Conservation (phyloP, 2,797 vertebrate species). For the Smutsia gigantea region DNA sequence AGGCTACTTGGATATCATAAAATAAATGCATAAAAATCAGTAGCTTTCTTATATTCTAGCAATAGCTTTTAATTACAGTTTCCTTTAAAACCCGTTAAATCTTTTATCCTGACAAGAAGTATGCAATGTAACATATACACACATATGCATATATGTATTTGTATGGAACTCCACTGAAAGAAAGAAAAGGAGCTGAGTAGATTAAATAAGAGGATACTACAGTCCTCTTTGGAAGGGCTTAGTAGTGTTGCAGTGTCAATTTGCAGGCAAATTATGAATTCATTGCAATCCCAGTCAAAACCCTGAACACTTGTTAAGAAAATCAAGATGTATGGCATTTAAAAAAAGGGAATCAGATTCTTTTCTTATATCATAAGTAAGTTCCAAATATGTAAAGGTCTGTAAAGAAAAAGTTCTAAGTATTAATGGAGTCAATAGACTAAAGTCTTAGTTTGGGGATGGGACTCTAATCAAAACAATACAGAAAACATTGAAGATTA, state of each 20-base stretch:
- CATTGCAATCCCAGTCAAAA: not conserved
- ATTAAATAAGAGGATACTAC: not conserved
- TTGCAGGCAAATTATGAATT: not conserved
- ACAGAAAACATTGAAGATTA: not conserved
- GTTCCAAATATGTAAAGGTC: not conserved
- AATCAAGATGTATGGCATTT: not conserved
- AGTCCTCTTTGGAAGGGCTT: not conserved
- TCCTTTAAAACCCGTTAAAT: not conserved
- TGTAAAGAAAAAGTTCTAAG: not conserved
- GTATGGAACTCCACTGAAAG: not conserved
- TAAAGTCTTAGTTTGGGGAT: not conserved
- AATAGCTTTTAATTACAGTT: not conserved
- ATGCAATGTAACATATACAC: not conserved
- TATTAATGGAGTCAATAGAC: no score
- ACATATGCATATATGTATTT: accelerated
- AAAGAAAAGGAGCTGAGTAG: not conserved
- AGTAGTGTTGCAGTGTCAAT: not conserved
- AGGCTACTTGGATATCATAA: not conserved
- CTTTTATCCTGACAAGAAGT: not conserved
- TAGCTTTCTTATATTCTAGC: not conserved
- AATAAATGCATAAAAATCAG: not conserved
- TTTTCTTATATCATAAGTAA: not conserved
- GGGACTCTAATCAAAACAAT: not conserved
- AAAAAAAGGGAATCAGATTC: not conserved
- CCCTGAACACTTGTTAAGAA: not conserved